Percentiles rank a stretch among this genome's conserved stretches.
Evolutionary conservation across 2,113 vertebrate species (phyloP).

Genomic region (Ursus arctos): DNA sequence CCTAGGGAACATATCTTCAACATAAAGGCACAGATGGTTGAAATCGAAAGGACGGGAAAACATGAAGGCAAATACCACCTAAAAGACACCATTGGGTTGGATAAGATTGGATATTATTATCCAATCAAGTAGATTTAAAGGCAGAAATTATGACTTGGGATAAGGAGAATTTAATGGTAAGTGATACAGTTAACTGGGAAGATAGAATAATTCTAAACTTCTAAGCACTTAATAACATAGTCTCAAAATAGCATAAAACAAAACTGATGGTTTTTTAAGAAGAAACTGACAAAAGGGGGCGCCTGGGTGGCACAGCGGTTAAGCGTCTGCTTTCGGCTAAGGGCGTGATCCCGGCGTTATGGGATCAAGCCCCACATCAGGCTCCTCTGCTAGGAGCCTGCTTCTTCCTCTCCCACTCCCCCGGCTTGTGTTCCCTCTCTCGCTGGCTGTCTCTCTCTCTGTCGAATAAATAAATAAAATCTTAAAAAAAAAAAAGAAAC

Average conservation of each 20-base stretch:
- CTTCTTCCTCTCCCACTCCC: too few relatives aligned
- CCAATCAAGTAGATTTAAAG: background rate
- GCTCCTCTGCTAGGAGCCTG: too few relatives aligned
- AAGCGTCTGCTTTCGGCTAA: too few relatives aligned
- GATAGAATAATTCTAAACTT: constrained; percentile 5
- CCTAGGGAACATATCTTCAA: background rate
- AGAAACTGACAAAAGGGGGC: background rate
- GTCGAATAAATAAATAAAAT: too few relatives aligned
- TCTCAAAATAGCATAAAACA: constrained; percentile 28
- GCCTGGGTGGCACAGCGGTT: too few relatives aligned
- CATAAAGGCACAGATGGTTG: background rate
- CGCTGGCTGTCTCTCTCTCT: too few relatives aligned
- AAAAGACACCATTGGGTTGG: background rate
- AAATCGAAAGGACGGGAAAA: background rate
- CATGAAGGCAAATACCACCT: background rate
- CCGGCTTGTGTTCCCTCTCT: too few relatives aligned
- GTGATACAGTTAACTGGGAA: background rate
- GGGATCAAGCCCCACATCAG: too few relatives aligned
- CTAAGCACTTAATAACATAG: background rate
- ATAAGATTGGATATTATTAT: background rate
- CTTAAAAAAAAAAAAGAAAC: background rate
- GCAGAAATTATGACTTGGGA: background rate
- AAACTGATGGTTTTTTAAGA: background rate
- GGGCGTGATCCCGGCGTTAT: too few relatives aligned
- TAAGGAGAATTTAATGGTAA: background rate